A percentile compares a stretch with the other conserved stretches of the same genome.
Conservation (phyloP, 2,888 invertebrate genomes). For the Torymus aiolomorphi region DNA sequence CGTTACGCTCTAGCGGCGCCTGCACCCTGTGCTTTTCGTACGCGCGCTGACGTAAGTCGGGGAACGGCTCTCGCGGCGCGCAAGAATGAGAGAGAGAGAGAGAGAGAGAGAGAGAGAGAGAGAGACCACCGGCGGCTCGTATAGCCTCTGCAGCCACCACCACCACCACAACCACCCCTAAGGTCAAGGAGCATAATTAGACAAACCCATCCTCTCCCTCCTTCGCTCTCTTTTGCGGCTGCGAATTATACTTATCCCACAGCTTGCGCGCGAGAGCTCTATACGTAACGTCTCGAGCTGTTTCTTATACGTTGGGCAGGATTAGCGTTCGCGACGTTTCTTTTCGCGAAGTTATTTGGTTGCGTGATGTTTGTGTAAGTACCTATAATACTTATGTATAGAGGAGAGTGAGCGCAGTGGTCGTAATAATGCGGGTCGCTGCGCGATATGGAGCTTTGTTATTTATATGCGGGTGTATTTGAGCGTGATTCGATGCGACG, state of each 20-base stretch:
- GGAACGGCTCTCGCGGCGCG: slow-evolving; percentile 19
- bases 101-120: slow-evolving; percentile 8
- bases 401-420: too few relatives aligned
- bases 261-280: too few relatives aligned
- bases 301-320: too few relatives aligned
- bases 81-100: slow-evolving; percentile 9
- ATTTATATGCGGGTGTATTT: too few relatives aligned
- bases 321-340: too few relatives aligned
- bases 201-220: slow-evolving; percentile 29
- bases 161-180: neutral
- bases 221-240: neutral
- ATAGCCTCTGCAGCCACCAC: slow-evolving; percentile 1
- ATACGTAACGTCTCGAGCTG: too few relatives aligned
- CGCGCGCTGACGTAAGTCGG: slow-evolving; percentile 35
- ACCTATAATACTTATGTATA: neutral
- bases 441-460: too few relatives aligned
- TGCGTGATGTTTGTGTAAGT: neutral
- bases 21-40: slow-evolving; percentile 7
- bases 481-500: too few relatives aligned
- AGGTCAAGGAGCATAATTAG: slow-evolving; percentile 50
- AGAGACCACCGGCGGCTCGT: neutral
- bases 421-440: too few relatives aligned
- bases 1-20: neutral
- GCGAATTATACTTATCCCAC: too few relatives aligned
- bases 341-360: too few relatives aligned